These are phyloP conservation scores for Apodemus speciosus DNA, from an alignment of 2,113 vertebrate species.

Conservation along the genomic window DNA sequence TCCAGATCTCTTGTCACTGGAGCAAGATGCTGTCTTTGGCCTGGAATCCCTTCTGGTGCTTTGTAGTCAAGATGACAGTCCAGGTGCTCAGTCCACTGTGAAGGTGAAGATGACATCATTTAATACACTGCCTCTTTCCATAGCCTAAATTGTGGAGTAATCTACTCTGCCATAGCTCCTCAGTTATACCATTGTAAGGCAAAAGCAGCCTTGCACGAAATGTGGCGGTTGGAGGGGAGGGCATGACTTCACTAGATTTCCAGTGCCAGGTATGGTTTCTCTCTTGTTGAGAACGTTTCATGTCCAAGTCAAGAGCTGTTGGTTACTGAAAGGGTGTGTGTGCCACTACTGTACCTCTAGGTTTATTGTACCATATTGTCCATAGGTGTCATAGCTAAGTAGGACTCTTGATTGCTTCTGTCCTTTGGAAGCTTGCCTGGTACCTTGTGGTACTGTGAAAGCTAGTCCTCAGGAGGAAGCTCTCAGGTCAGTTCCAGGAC, in stretches of 20 bases:
- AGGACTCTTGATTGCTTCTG: not conserved
- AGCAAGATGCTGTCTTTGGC: conserved; percentile 95
- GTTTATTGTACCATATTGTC: not conserved
- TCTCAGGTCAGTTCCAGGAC: no score
- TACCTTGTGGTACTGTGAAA: not conserved
- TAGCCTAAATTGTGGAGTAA: not conserved
- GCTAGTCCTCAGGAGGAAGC: not conserved
- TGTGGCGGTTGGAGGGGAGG: not conserved
- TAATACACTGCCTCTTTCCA: not conserved
- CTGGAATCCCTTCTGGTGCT: conserved; percentile 96
- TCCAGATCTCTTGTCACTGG: conserved; percentile 92
- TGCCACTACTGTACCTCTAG: not conserved
- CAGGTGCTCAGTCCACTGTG: conserved; percentile 91
- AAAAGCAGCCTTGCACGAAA: not conserved
- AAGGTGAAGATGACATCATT: conserved; percentile 87
- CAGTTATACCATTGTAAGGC: not conserved
- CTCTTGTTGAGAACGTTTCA: not conserved
- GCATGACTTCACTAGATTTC: not conserved
- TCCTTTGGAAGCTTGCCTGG: not conserved
- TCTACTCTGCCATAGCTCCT: not conserved
- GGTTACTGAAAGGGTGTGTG: not conserved
- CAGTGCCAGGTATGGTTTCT: not conserved
- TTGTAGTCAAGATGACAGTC: conserved; percentile 93
- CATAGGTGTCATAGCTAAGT: not conserved
- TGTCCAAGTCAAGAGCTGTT: not conserved